phyloP scores from a whole-genome alignment of 2,113 vertebrate genomes.

The Scartelaos histophorus region DNA sequence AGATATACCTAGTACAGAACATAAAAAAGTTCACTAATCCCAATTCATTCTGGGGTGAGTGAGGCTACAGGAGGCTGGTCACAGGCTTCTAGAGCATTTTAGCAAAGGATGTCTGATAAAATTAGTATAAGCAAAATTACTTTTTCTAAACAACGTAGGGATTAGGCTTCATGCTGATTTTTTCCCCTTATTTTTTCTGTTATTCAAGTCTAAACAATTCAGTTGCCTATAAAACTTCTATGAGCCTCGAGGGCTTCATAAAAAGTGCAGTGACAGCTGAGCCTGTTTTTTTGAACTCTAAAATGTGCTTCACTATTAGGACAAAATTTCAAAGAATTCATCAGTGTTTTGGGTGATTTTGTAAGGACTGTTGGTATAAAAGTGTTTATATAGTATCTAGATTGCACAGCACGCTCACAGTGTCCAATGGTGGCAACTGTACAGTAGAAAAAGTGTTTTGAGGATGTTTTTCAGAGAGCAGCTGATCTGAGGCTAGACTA shows the following conservation, averaged over 20 bases:
- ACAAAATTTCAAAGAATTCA: background rate
- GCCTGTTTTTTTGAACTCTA: background rate
- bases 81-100: constrained; percentile 54
- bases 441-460: background rate
- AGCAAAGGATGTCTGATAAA: constrained; percentile 29
- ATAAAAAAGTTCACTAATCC: background rate
- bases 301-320: constrained; percentile 6
- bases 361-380: background rate
- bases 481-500: background rate
- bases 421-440: background rate
- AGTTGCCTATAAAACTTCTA: constrained; percentile 5
- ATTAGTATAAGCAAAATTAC: constrained; percentile 18
- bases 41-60: background rate
- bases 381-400: background rate
- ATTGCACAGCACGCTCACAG: background rate
- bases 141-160: constrained; percentile 11
- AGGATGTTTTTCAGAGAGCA: background rate
- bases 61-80: constrained; percentile 29
- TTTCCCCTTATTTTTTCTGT: background rate
- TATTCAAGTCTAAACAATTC: constrained; percentile 3
- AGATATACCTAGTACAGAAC: no score
- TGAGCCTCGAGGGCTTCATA: background rate
- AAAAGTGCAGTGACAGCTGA: constrained; percentile 2
- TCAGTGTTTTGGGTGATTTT: background rate
- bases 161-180: background rate